These are phyloP conservation scores for Blastobasis adustella DNA, from an alignment of 2,888 invertebrate species.

Conservation along the genomic window DNA sequence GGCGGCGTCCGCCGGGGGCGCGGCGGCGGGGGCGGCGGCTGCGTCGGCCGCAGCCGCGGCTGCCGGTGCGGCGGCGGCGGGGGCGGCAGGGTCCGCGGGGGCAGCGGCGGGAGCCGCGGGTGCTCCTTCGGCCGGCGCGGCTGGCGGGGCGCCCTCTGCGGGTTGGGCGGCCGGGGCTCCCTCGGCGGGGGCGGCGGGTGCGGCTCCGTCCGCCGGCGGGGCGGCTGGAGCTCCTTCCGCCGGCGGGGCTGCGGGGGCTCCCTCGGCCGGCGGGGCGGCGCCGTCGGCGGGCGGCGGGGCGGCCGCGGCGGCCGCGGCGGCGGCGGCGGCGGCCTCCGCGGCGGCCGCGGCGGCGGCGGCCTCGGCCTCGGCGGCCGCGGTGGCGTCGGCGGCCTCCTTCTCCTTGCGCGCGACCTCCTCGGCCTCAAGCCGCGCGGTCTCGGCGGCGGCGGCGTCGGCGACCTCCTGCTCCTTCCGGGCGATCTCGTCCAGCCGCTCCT, in stretches of 20 bases:
- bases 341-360: constrained; percentile 17
- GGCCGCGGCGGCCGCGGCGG: constrained; percentile 24
- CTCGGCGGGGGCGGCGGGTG: constrained; percentile 28
- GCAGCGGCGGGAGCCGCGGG: constrained; percentile 22
- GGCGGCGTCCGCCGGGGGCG: constrained; percentile 9
- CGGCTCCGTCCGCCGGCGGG: constrained; percentile 31
- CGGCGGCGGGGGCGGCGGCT: constrained; percentile 18
- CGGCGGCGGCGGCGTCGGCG: constrained; percentile 19
- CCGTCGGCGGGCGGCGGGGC: constrained; percentile 13
- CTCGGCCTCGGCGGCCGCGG: constrained; percentile 27
- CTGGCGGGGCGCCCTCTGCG: constrained; percentile 31
- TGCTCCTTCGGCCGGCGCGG: constrained; percentile 29
- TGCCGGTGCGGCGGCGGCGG: constrained; percentile 20
- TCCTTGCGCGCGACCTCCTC: constrained; percentile 16
- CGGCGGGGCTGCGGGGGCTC: constrained; percentile 23
- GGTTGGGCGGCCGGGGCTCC: constrained; percentile 28
- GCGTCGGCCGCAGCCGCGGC: constrained; percentile 23
- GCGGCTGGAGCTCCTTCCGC: constrained; percentile 28
- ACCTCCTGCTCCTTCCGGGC: constrained; percentile 1
- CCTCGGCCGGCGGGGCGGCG: constrained; percentile 13
- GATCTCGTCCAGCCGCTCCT: constrained; percentile 25
- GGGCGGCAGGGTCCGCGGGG: constrained; percentile 32
- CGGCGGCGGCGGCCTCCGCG: constrained; percentile 24
- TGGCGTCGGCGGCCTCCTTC: constrained; percentile 21
- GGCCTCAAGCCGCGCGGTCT: constrained; percentile 22